phyloP scores from a whole-genome alignment of 2,888 invertebrate genomes.

The Pomacea canaliculata region DNA sequence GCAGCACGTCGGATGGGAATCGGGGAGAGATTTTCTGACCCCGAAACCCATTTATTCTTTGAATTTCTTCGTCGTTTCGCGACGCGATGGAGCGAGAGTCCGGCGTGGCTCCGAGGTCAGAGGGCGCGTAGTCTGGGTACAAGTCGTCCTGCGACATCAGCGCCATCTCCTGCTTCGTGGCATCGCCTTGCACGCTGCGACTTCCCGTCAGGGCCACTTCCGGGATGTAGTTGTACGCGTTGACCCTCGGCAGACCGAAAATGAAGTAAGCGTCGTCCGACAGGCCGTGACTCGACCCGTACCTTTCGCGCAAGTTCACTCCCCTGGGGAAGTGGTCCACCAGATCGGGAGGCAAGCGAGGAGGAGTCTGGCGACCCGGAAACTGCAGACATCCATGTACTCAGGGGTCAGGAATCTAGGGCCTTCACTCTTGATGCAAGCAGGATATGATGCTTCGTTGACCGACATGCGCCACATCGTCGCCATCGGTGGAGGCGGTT shows the following conservation, averaged over 20 bases:
- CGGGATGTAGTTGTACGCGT: conserved; percentile 9
- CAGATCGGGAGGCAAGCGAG: conserved; percentile 16
- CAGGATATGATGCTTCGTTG: conserved; percentile 24
- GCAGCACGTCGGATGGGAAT: too few species aligned
- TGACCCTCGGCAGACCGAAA: conserved; percentile 23
- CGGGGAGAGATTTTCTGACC: neutral
- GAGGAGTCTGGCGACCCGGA: neutral
- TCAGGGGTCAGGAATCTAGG: conserved; percentile 7
- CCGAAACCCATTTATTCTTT: conserved; percentile 20
- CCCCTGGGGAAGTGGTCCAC: conserved; percentile 2
- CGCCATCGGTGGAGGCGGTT: conserved; percentile 25
- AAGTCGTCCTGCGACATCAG: neutral
- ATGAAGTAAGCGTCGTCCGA: conserved; percentile 27
- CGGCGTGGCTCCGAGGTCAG: conserved; percentile 10
- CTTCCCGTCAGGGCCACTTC: conserved; percentile 14
- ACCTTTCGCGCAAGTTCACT: conserved; percentile 19
- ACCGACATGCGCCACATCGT: conserved; percentile 26
- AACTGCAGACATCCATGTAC: neutral
- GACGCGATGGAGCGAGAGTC: conserved; percentile 13
- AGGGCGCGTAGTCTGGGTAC: neutral
- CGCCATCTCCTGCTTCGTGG: neutral
- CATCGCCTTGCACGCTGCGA: conserved; percentile 12
- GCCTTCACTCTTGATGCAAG: neutral
- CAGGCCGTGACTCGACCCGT: conserved; percentile 20
- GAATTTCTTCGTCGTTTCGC: conserved; percentile 15